Evolutionary conservation across 92 coral and sea anemone species (phyloP), one percentile per base, ranked within the genome.

Genomic region (Zoanthus gigantus): DNA sequence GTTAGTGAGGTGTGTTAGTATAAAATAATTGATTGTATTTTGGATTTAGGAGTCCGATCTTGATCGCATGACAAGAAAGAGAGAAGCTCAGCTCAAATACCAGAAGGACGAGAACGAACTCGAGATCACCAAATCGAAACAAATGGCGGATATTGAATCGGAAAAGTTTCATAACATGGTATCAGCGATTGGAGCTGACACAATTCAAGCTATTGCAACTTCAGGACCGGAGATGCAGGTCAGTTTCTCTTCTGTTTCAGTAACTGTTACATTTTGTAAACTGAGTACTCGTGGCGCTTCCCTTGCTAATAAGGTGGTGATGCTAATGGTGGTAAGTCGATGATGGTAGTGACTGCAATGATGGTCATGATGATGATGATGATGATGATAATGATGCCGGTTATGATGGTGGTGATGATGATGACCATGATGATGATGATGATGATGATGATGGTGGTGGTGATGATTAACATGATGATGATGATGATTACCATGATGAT

Each of bases 141-240:
- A 94, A 63, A 87, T 97, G 96, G 85, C 94, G 12, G 85, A 57
- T 50, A 97, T 97, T 77, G 99, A 97, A 50, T 87, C 93, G 15
- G 99, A 97, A 7, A 97, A 95, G 84, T 97, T 97, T 84, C 92
- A 95, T 85, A 94, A 95, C 89, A 95, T 95, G 99, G 99, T 97
- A 92, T 90, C 96, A 9, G 92, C 99, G 6, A 95, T 97, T 81
- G 99, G 99, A 58, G 92, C 99, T 28, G 98, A 97, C 18, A 97
- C 99, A 16, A 95, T 97, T 74, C 96, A 95, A 89, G 98, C 99
- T 30, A 97, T 97, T 78, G 99, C 99, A 48, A 97, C 98, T 37
- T 95, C 99, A 56, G 99, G 99, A 7, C 99, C 99, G 2, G 97
- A 97, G 89, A 97, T 97, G 99, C 99, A 97, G 97, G 98, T 96